Conservation (phyloP, 2,888 invertebrate species). For the Pegoplata infirma region DNA sequence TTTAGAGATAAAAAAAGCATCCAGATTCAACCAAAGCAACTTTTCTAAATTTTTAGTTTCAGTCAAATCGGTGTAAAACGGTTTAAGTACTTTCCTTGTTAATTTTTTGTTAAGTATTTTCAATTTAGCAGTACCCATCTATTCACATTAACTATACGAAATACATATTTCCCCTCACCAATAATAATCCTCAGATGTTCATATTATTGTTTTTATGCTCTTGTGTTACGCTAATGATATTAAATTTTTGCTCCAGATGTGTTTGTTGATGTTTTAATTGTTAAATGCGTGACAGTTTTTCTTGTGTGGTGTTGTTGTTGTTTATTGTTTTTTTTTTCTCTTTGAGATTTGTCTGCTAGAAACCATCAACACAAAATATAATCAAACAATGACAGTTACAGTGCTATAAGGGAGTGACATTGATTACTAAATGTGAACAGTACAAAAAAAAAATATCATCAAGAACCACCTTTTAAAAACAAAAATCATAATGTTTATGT, state of each 20-base stretch:
- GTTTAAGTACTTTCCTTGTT: no score
- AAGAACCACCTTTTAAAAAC: neutral
- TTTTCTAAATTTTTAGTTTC: no score
- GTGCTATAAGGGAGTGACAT: slow-evolving; percentile 9
- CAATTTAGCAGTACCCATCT: no score
- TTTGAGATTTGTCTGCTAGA: slow-evolving; percentile 32
- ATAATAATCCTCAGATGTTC: no score
- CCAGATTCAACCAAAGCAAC: no score
- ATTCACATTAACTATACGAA: no score
- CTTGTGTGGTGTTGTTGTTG: no score
- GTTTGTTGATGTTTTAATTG: slow-evolving; percentile 41
- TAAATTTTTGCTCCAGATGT: slow-evolving; percentile 6
- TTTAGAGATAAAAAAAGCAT: no score
- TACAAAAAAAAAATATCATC: neutral
- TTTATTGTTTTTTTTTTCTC: neutral
- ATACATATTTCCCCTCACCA: no score
- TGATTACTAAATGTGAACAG: neutral
- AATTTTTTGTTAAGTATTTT: no score
- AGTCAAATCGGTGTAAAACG: no score
- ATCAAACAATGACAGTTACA: neutral
- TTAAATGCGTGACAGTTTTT: slow-evolving; percentile 11
- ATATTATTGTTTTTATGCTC: neutral
- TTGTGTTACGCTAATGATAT: slow-evolving; percentile 19
- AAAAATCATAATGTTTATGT: neutral
- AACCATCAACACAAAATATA: slow-evolving; percentile 6